A percentile compares a stretch with the other conserved stretches of the same genome.
Conservation (phyloP, 2,888 invertebrate genomes). For the Hirtodrosophila alboralis region DNA sequence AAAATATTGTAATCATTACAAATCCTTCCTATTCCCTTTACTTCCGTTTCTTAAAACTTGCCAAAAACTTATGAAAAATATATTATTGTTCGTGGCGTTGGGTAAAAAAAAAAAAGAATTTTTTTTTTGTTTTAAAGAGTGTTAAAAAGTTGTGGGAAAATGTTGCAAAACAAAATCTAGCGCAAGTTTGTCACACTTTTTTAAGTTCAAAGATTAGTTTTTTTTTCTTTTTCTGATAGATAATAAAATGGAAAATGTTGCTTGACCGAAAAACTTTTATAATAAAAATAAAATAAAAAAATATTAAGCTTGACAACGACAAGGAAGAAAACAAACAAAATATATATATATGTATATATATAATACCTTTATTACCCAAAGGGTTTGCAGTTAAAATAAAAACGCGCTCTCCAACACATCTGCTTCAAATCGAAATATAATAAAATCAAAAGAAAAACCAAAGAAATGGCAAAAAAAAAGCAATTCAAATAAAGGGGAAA, state of each 20-base stretch:
- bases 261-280: background rate
- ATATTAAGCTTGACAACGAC: slow-evolving; percentile 6
- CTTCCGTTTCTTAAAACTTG: too few relatives aligned
- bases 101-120: too few relatives aligned
- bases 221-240: too few relatives aligned
- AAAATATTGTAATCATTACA: too few relatives aligned
- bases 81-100: too few relatives aligned
- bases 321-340: slow-evolving; percentile 25
- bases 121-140: too few relatives aligned
- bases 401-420: slow-evolving; percentile 33
- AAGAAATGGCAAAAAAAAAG: slow-evolving; percentile 9
- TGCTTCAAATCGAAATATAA: slow-evolving; percentile 63
- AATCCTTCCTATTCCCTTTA: too few relatives aligned
- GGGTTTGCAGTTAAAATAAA: slow-evolving; percentile 39
- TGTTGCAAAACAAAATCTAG: too few relatives aligned
- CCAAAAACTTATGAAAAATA: too few relatives aligned
- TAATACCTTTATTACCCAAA: slow-evolving; percentile 37
- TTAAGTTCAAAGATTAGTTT: slow-evolving; percentile 2
- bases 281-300: background rate
- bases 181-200: background rate
- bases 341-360: too few relatives aligned
- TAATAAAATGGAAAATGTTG: slow-evolving; percentile 1
- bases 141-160: too few relatives aligned
- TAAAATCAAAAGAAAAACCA: slow-evolving; percentile 49
- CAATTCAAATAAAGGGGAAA: slow-evolving; percentile 16